Base-by-base conservation (phyloP, 2,113 vertebrate genomes). In the Lophura nycthemera region DNA sequence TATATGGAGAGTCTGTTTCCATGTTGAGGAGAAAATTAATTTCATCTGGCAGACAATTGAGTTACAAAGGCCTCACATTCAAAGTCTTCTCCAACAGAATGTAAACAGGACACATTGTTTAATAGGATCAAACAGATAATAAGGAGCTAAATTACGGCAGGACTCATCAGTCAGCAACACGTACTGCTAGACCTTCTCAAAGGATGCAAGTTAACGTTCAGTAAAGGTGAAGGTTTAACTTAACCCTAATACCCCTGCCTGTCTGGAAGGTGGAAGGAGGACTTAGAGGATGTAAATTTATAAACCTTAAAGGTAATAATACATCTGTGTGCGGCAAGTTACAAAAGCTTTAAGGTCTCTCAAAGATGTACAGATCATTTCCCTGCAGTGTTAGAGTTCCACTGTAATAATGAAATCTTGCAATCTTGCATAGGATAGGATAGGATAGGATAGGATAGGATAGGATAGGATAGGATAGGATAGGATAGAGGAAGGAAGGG, bases 1-100 rank as follows among this genome's bases (percentile, higher is more conserved):
- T 73, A 77, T 81, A 34, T 38, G 70, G 59, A 54, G 54, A 59
- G 64, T 77, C 86, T 89, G 45, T 92, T 97, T 97, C 80, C 72
- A 86, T 90, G 54, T 38, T 56, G 72, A 94, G 40, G 38, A 91
- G 43, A 40, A 87, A 86, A 83, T 75, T 30, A 93, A 90, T 93
- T 85, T 83, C 34, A 34, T 90, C 38, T 42, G 70, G 52, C 74
- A 83, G 63, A 75, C 71, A 77, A 64, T 47, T 93, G 63, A 91
- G 83, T 76, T 90, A 75, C 8, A 71, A 79, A 78, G 45, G 57
- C 69, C 83, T 96, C 84, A 54, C 74, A 52, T 82, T 88, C 79
- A 66, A 76, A 80, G 29, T 88, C 56, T 70, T 60, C 81, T 94
- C 42, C 74, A 84, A 38, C 20, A 65, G 30, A 94, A 86, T 57